Percentiles rank a stretch among this genome's conserved stretches.
These are phyloP conservation scores for Acanthosepion pharaonis DNA, from an alignment of 2,888 invertebrate species.

Conservation along the genomic window DNA sequence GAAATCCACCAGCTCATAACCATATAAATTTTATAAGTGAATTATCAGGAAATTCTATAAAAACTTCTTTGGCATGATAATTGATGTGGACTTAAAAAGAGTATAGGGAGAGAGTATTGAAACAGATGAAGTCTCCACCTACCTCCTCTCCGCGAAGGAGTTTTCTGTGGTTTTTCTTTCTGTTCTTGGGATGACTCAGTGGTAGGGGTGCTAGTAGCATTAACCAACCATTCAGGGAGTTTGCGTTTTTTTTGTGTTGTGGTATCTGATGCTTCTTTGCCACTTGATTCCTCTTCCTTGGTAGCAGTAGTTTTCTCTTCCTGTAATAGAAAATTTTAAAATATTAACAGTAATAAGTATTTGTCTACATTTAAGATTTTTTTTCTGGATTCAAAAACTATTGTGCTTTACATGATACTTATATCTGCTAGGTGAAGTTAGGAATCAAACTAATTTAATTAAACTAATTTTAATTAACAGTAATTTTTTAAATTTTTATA, in stretches of 20 bases:
- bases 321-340: background rate
- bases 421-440: no score
- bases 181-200: background rate
- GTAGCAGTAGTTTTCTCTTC: background rate
- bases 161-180: constrained; percentile 44
- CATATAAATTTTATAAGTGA: background rate
- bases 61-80: background rate
- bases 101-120: background rate
- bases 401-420: background rate
- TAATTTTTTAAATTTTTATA: no score
- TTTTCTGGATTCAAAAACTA: background rate
- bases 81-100: background rate
- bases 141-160: constrained; percentile 38
- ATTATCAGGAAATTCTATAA: background rate
- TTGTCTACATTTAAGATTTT: background rate
- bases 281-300: constrained; percentile 11
- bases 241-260: constrained; percentile 40
- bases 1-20: background rate
- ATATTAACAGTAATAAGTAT: background rate
- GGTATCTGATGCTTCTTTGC: constrained; percentile 37
- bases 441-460: no score
- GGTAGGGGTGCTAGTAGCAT: constrained; percentile 10
- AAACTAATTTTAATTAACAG: no score
- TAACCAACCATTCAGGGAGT: constrained; percentile 38
- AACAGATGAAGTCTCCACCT: background rate